These are phyloP conservation scores for Psittacula cyanocephala DNA, from an alignment of 2,113 vertebrate species.

Conservation along the genomic window DNA sequence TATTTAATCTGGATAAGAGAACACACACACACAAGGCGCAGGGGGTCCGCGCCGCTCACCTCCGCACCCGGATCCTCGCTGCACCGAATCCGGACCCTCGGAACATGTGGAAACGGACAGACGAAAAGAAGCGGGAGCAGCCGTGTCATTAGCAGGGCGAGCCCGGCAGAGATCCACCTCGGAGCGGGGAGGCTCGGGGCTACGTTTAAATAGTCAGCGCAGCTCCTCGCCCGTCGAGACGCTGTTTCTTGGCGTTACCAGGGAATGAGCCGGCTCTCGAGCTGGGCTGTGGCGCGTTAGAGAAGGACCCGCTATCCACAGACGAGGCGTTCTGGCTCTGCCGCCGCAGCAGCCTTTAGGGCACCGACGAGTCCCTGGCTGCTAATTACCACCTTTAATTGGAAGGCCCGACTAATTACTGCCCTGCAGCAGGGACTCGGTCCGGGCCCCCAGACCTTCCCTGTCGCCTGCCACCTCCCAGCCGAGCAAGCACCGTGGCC, in stretches of 20 bases:
- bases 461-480: not conserved
- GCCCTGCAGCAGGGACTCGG: not conserved
- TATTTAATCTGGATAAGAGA: not conserved
- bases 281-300: not conserved
- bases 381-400: not conserved
- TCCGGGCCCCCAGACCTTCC: not conserved
- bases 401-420: not conserved
- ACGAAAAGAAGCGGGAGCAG: not conserved
- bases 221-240: not conserved
- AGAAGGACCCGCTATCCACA: not conserved
- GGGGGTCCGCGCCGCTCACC: not conserved
- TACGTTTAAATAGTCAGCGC: rapidly evolving
- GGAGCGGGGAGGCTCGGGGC: rapidly evolving
- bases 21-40: no score
- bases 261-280: no score
- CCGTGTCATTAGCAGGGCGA: rapidly evolving
- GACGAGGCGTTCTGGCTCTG: rapidly evolving
- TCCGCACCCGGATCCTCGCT: not conserved
- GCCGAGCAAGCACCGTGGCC: not conserved
- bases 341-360: rapidly evolving
- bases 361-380: no score
- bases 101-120: not conserved
- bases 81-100: not conserved
- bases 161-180: no score
- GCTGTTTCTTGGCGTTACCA: no score